These are phyloP conservation scores for Gavialis gangeticus DNA, from an alignment of 2,113 vertebrate genomes.

Conservation along the genomic window DNA sequence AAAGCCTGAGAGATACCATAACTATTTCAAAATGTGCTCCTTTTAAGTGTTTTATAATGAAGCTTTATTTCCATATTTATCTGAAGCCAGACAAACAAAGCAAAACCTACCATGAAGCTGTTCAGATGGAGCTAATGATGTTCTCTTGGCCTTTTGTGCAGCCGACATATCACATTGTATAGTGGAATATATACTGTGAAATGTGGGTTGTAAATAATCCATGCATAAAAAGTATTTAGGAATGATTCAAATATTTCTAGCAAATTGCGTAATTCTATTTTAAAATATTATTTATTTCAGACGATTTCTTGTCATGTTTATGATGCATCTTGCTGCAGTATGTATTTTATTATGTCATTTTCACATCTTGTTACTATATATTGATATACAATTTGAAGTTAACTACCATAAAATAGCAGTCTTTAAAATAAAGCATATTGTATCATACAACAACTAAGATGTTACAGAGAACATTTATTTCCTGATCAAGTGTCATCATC, in stretches of 20 bases:
- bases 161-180: not conserved
- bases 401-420: constrained; percentile 8
- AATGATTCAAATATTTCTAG: not conserved
- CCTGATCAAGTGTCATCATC: not conserved
- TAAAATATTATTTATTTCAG: constrained; percentile 10
- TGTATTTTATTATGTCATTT: constrained; percentile 19
- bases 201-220: not conserved
- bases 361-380: not conserved
- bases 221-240: not conserved
- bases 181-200: not conserved
- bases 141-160: not conserved
- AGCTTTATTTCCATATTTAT: not conserved
- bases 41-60: constrained; percentile 12
- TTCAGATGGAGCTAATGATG: not conserved
- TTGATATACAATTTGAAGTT: not conserved
- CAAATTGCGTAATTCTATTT: not conserved
- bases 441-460: constrained; percentile 15
- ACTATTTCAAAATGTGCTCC: not conserved
- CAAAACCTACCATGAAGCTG: not conserved
- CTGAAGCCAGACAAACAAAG: not conserved
- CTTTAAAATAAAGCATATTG: constrained; percentile 1
- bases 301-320: not conserved
- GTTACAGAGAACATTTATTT: not conserved
- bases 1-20: not conserved
- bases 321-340: not conserved